These are phyloP conservation scores for Ceratothoa steindachneri DNA, from an alignment of 2,888 invertebrate species.

Conservation along the genomic window DNA sequence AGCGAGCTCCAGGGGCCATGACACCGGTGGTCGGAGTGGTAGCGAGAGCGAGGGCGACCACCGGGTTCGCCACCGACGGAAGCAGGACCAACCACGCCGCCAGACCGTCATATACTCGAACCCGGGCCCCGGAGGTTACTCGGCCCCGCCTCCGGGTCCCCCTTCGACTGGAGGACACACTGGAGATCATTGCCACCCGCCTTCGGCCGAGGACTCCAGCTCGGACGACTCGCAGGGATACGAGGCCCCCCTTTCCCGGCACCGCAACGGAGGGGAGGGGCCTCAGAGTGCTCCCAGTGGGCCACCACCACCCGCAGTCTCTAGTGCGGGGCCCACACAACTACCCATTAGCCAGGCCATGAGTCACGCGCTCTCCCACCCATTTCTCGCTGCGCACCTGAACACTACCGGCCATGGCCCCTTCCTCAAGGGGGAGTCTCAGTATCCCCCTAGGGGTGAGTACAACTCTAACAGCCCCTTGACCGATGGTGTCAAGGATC, in stretches of 20 bases:
- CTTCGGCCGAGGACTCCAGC: conserved; percentile 27
- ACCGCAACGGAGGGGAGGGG: conserved; percentile 15
- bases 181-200: neutral
- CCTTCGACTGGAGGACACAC: neutral
- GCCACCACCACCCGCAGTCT: neutral
- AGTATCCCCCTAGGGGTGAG: neutral
- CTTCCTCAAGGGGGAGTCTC: neutral
- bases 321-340: neutral
- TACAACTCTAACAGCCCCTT: neutral
- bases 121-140: neutral
- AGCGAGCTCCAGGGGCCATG: neutral
- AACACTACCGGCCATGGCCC: conserved; percentile 22
- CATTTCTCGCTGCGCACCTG: conserved; percentile 42
- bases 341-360: conserved; percentile 46
- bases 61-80: conserved; percentile 35
- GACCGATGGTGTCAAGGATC: neutral
- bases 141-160: neutral
- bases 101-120: conserved; percentile 44
- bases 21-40: conserved; percentile 29
- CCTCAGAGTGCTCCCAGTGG: conserved; percentile 26
- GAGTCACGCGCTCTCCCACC: conserved; percentile 46
- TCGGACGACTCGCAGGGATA: conserved; percentile 45
- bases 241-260: conserved; percentile 24
- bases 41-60: conserved; percentile 43
- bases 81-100: conserved; percentile 42